These are phyloP conservation scores for Lobophora halterata DNA, from an alignment of 2,888 invertebrate genomes.

Conservation along the genomic window DNA sequence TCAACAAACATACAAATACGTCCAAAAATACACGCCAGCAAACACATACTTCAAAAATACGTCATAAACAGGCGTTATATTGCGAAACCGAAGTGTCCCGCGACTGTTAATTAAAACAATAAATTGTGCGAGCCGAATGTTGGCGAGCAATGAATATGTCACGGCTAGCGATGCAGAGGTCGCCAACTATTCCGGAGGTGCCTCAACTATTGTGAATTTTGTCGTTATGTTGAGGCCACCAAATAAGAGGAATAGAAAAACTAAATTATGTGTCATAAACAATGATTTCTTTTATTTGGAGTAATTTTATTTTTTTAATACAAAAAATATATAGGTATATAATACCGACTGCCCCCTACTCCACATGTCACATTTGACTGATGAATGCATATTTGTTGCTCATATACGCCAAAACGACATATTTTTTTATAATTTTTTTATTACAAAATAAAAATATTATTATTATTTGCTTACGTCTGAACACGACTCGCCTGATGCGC, in stretches of 20 bases:
- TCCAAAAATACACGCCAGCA: constrained; percentile 18
- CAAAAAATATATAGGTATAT: too few relatives aligned
- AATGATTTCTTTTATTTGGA: too few relatives aligned
- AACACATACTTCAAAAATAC: constrained; percentile 45
- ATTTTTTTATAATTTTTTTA: too few relatives aligned
- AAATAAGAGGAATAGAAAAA: constrained; percentile 35
- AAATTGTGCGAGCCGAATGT: constrained; percentile 54
- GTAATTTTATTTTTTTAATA: too few relatives aligned
- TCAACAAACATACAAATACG: constrained; percentile 5
- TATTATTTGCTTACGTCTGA: too few relatives aligned
- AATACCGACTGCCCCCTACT: too few relatives aligned
- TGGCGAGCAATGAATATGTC: constrained; percentile 66
- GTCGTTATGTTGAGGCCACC: constrained; percentile 49
- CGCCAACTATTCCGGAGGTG: constrained; percentile 59
- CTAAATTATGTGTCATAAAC: too few relatives aligned
- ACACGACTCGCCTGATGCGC: too few relatives aligned
- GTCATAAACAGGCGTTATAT: constrained; percentile 54
- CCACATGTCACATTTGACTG: too few relatives aligned
- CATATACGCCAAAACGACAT: too few relatives aligned
- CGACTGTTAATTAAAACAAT: constrained; percentile 68
- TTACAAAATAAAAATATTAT: too few relatives aligned
- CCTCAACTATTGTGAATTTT: constrained; percentile 64
- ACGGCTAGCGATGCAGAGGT: constrained; percentile 56
- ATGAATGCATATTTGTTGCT: too few relatives aligned
- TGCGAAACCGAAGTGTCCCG: constrained; percentile 53